Evolutionary conservation across 1,140 invertebrate genomes (phyloP).

Genomic region (Chymomyza costata): DNA sequence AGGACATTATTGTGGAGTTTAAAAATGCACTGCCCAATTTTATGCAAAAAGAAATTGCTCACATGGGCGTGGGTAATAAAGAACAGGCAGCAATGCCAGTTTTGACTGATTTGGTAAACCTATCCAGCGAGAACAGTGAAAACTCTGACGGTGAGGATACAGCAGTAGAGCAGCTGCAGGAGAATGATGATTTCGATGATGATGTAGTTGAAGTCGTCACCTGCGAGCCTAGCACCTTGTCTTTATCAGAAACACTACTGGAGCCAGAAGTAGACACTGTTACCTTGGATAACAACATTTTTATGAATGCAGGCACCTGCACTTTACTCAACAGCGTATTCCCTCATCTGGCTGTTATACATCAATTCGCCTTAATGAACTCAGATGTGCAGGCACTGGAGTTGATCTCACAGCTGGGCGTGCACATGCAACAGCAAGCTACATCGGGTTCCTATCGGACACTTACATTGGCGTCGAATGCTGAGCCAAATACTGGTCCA

Average conservation of each 20-base stretch:
- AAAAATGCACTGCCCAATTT: slow-evolving; percentile 63
- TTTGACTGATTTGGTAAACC: slow-evolving; percentile 36
- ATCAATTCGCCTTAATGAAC: slow-evolving; percentile 66
- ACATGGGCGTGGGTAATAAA: slow-evolving; percentile 14
- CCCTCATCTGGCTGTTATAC: slow-evolving; percentile 65
- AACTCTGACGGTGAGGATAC: slow-evolving; percentile 44
- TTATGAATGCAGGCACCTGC: slow-evolving; percentile 57
- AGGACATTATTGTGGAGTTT: slow-evolving; percentile 68
- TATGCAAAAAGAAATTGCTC: slow-evolving; percentile 60
- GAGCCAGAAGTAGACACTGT: slow-evolving; percentile 9
- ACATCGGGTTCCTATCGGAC: slow-evolving; percentile 49
- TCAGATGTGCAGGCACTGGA: slow-evolving; percentile 64
- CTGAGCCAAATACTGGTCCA: not conserved
- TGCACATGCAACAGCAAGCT: slow-evolving; percentile 68
- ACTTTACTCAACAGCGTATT: slow-evolving; percentile 54
- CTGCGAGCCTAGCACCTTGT: slow-evolving; percentile 47
- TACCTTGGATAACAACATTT: slow-evolving; percentile 11
- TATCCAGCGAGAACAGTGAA: slow-evolving; percentile 61
- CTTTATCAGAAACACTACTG: slow-evolving; percentile 20
- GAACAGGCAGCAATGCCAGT: slow-evolving; percentile 12
- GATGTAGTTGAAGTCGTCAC: slow-evolving; percentile 48
- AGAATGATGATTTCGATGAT: slow-evolving; percentile 17
- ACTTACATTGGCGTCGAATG: slow-evolving; percentile 38
- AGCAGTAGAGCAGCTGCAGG: slow-evolving; percentile 23
- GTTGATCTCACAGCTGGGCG: slow-evolving; percentile 64